Evolutionary conservation across 2,113 vertebrate species (phyloP).

Genomic region (Thunnus maccoyii): DNA sequence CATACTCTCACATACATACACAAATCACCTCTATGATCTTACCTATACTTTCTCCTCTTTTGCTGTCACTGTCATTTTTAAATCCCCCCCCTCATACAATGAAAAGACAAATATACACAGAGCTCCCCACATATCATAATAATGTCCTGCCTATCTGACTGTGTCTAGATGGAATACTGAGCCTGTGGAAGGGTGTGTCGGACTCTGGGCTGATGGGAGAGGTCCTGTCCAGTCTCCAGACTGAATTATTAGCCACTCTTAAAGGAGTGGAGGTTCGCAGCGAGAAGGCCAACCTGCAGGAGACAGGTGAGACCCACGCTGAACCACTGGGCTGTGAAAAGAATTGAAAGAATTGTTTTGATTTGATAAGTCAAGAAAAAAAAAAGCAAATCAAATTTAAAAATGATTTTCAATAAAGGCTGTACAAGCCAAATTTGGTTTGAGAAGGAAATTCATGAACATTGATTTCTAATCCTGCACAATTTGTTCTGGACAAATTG

Average conservation of each 20-base stretch:
- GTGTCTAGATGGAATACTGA: constrained; percentile 88
- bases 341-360: neutral
- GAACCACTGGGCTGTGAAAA: neutral
- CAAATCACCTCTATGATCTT: constrained; percentile 7
- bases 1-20: neutral
- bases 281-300: constrained; percentile 88
- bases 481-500: constrained; percentile 10
- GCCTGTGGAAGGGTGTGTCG: constrained; percentile 94
- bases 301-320: constrained; percentile 85
- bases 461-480: constrained; percentile 38
- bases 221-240: constrained; percentile 93
- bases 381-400: neutral
- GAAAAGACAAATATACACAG: constrained; percentile 16
- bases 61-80: constrained; percentile 4
- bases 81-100: neutral
- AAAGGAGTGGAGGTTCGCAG: constrained; percentile 89
- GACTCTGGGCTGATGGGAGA: constrained; percentile 94
- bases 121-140: constrained; percentile 10
- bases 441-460: constrained; percentile 11
- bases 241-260: constrained; percentile 90
- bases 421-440: constrained; percentile 9
- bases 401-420: constrained; percentile 22
- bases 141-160: constrained; percentile 7
- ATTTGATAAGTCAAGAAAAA: neutral
- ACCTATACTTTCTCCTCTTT: constrained; percentile 2